These are phyloP conservation scores for Tillus elongatus DNA, from an alignment of 2,888 invertebrate genomes.

Conservation along the genomic window DNA sequence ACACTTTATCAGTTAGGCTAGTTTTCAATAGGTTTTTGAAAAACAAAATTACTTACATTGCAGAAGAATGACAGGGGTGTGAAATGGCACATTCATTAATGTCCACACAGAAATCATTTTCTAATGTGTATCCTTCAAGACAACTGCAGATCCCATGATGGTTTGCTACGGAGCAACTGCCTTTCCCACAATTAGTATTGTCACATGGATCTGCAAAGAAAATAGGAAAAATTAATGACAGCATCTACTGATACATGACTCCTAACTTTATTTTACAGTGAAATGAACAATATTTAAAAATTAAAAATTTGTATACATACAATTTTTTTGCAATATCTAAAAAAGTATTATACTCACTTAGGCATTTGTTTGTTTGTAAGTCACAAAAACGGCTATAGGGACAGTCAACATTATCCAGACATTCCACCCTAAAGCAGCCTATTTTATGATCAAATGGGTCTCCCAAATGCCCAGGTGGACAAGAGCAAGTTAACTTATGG, in stretches of 20 bases:
- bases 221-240: too few species aligned
- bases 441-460: conserved; percentile 66
- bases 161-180: conserved; percentile 62
- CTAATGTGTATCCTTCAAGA: conserved; percentile 60
- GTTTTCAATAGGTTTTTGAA: too few species aligned
- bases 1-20: too few species aligned
- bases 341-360: conserved; percentile 49
- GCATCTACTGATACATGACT: too few species aligned
- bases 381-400: conserved; percentile 68
- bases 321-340: neutral
- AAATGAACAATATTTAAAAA: too few species aligned
- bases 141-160: conserved; percentile 70
- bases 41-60: conserved; percentile 44
- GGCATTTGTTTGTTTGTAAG: conserved; percentile 63
- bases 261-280: too few species aligned
- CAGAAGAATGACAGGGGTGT: conserved; percentile 71
- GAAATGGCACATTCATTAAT: conserved; percentile 64
- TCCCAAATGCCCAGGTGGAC: conserved; percentile 73
- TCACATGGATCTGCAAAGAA: conserved; percentile 64
- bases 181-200: conserved; percentile 67
- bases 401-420: conserved; percentile 68
- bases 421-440: conserved; percentile 86
- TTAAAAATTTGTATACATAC: neutral
- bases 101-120: conserved; percentile 63
- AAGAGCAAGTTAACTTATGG: conserved; percentile 65